Base-by-base conservation (phyloP, 2,797 vertebrate genomes). In the Melanogrammus aeglefinus region DNA sequence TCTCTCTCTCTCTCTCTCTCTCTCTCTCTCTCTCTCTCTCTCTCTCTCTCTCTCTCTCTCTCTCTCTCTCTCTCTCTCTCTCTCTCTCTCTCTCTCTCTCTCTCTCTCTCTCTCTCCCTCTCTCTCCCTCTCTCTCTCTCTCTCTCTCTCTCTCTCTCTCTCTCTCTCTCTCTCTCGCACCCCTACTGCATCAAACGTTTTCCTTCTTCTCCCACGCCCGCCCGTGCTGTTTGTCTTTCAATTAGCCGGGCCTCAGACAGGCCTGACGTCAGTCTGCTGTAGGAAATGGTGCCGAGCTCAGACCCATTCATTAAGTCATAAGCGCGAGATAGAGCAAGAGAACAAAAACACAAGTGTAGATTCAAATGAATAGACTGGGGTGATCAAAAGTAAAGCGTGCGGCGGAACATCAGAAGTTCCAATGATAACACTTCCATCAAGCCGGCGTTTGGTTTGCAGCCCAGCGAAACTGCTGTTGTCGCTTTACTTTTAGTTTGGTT, bases 201-300 rank as follows among this genome's bases (percentile, higher is more conserved):
- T 29, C 63, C 51, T 63, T 16, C 51, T 63, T 16, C 63, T 66
- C 63, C 63, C 39, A 69, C 24, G 47, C 81, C 78, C 74, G 72
- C 29, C 29, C 47, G 41, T 47, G 18, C 66, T 82, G 74, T 82
- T 88, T 88, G 75, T 79, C 84, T 85, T 82, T 78, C 44, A 82
- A 75, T 83, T 79, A 84, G 39, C 75, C 47, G 0, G 31, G 70
- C 21, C 72, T 78, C 6, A 70, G 75, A 74, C 80, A 78, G 77
- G 69, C 78, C 73, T 81, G 78, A 83, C 75, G 81, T 83, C 72
- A 81, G 41, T 47, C 78, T 24, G 73, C 13, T 29, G 73, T 31
- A 44, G 36, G 74, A 80, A 84, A 63, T 24, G 74, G 69, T 29
- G 66, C 21, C 2, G 18, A 33, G 72, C 33, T 70, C 27, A 74